phyloP scores from a whole-genome alignment of 2,888 invertebrate species.

The Cartodere bifasciata region DNA sequence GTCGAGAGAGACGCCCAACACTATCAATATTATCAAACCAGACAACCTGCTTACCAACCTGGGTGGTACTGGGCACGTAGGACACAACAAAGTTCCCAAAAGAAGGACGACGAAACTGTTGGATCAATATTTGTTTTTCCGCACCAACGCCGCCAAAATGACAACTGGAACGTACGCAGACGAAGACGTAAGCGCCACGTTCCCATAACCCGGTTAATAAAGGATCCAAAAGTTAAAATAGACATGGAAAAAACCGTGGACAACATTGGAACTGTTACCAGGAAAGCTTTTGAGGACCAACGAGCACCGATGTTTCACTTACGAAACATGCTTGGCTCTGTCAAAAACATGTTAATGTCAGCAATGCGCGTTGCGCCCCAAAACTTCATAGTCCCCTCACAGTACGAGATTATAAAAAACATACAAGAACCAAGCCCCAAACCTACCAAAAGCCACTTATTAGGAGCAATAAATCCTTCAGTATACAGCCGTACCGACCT shows the following conservation, averaged over 20 bases:
- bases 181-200: conserved; percentile 7
- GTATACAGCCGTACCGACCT: too few species aligned
- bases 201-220: conserved; percentile 17
- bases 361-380: conserved; percentile 29
- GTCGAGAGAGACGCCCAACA: neutral
- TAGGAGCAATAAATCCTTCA: conserved; percentile 15
- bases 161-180: conserved; percentile 1
- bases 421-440: too few species aligned
- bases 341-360: conserved; percentile 28
- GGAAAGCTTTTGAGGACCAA: conserved; percentile 29
- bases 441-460: too few species aligned
- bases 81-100: too few species aligned
- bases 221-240: conserved; percentile 27
- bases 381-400: conserved; percentile 28
- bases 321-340: conserved; percentile 28
- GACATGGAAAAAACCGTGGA: conserved; percentile 32
- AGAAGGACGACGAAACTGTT: too few species aligned
- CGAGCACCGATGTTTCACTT: conserved; percentile 30
- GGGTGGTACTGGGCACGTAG: neutral
- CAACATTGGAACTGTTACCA: conserved; percentile 27
- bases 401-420: conserved; percentile 26
- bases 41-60: neutral
- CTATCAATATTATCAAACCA: neutral
- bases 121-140: conserved; percentile 5
- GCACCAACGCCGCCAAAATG: neutral